These are phyloP conservation scores for Euclidia mi DNA, from an alignment of 2,888 invertebrate species.

Conservation along the genomic window DNA sequence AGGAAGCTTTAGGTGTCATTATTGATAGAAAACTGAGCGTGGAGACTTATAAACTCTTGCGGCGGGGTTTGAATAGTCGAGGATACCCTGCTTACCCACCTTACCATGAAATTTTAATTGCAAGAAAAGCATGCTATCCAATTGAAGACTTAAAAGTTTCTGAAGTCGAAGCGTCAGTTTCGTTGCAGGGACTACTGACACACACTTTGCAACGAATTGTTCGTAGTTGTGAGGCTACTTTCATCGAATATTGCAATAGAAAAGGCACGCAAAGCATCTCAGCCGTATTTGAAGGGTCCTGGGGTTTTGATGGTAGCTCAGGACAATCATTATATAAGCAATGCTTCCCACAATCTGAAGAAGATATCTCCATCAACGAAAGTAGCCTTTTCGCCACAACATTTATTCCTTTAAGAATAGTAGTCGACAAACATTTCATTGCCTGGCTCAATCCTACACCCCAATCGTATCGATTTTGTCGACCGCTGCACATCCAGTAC, in stretches of 20 bases:
- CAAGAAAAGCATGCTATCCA: constrained; percentile 10
- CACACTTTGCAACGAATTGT: not conserved
- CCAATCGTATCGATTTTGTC: too few species aligned
- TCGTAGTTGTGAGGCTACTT: too few species aligned
- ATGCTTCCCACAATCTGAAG: too few species aligned
- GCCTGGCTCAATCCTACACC: too few species aligned
- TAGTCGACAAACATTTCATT: too few species aligned
- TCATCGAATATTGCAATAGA: too few species aligned
- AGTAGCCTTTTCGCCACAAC: too few species aligned
- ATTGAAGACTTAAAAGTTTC: constrained; percentile 8
- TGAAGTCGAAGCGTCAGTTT: constrained; percentile 9
- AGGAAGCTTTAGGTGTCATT: constrained; percentile 6
- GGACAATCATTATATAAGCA: not conserved
- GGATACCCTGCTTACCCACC: constrained; percentile 10
- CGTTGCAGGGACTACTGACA: constrained; percentile 8
- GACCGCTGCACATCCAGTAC: too few species aligned
- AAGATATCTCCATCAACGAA: too few species aligned
- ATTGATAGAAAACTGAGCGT: constrained; percentile 8
- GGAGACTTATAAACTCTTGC: constrained; percentile 4
- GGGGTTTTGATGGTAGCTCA: not conserved
- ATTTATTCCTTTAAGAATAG: too few species aligned
- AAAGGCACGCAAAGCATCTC: too few species aligned
- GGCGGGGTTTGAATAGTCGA: not conserved
- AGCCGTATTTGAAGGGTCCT: too few species aligned
- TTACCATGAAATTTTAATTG: constrained; percentile 2